Evolutionary conservation across 1,140 invertebrate species (phyloP), one percentile per base, ranked within the genome.

Genomic region (Zaprionus lachaisei): DNA sequence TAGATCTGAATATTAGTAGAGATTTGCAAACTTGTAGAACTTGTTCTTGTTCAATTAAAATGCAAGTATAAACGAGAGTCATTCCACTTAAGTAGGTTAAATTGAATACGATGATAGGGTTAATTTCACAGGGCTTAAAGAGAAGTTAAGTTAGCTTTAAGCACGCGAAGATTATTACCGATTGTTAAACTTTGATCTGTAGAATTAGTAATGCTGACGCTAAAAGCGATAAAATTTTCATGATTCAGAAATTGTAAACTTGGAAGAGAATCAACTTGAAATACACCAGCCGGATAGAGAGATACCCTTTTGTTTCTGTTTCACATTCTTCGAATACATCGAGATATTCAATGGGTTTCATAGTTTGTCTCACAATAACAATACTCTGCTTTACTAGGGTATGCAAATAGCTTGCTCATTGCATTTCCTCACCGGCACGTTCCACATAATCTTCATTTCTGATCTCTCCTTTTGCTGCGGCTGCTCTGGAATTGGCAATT

Each of bases 401-500:
- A 47, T 47, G 6, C 41, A 47, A 44, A 47, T n/a, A 5, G 37
- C 37, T 2, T 38, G 37, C 37, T 38, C 14, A 38, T 60, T 15
- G 37, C 41, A 51, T 49, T 63, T 49, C 4, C 15, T 17, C 9
- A 26, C 1, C 26, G 47, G 41, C 61, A 63, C 61, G 65, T 68
- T 58, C 38, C 22, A 12, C n/a, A 22, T 47, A 37, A 68, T 68
- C 54, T 49, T 28, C 28, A 7, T 56, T 47, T 26, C 47, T 38
- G 69, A 81, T 81, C 73, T 72, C 55, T 64, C 68, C 61, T 82
- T 82, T 80, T 44, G 65, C 65, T 67, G 41, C 24, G 65, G 57
- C 41, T 65, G 44, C 71, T 67, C 28, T 60, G 15, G 58, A 86
- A 84, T 89, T 44, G 79, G 54, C 79, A 58, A 90, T 89, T 89